phyloP scores from a whole-genome alignment of 1,140 invertebrate species.

The Pachyrhynchus sulphureomaculatus region DNA sequence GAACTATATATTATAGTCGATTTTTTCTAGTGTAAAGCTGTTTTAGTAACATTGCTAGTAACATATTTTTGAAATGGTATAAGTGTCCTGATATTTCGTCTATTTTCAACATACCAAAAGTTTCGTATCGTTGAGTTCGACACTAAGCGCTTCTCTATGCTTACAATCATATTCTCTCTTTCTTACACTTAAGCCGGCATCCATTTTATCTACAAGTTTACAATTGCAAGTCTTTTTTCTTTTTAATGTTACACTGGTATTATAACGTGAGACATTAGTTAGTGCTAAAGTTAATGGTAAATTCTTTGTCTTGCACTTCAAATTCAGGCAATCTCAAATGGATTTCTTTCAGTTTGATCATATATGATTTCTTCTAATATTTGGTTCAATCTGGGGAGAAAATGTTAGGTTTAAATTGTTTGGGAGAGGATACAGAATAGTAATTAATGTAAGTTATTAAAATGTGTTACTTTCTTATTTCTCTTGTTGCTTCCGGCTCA shows the following conservation, averaged over 20 bases:
- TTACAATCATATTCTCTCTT: constrained; percentile 11
- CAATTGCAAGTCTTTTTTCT: constrained; percentile 22
- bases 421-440: too few relatives aligned
- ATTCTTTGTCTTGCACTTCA: constrained; percentile 8
- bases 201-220: background rate
- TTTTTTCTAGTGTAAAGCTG: too few relatives aligned
- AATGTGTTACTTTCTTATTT: too few relatives aligned
- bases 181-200: background rate
- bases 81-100: too few relatives aligned
- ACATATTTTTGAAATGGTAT: too few relatives aligned
- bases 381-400: background rate
- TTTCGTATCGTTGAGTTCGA: background rate
- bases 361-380: background rate
- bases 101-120: background rate
- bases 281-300: constrained; percentile 7
- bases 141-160: constrained; percentile 4
- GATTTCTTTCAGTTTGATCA: background rate
- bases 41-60: too few relatives aligned
- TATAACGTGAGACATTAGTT: constrained; percentile 1
- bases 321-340: constrained; percentile 15
- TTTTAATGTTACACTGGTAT: constrained; percentile 1
- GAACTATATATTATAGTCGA: too few relatives aligned
- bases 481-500: too few relatives aligned
- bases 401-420: too few relatives aligned
- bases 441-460: too few relatives aligned